Percentiles rank a stretch among this genome's conserved stretches.
Evolutionary conservation across 2,113 vertebrate species (phyloP).

Genomic region (Apodemus speciosus): DNA sequence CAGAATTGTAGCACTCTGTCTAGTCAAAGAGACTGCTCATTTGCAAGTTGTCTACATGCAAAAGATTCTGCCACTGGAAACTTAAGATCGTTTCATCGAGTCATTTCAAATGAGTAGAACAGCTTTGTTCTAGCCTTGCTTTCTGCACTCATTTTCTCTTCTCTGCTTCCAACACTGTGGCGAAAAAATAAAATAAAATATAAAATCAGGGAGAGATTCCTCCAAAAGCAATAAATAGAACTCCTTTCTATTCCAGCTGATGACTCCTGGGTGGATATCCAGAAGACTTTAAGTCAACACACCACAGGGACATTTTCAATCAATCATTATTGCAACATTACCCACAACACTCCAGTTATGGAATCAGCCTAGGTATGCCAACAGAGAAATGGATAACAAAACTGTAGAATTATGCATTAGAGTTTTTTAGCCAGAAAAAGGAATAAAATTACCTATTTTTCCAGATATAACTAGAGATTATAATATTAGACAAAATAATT

Average conservation of each 20-base stretch:
- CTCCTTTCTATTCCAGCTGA: not conserved
- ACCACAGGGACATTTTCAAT: not conserved
- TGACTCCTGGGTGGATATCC: not conserved
- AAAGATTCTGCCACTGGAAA: constrained; percentile 69
- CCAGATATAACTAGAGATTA: not conserved
- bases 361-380: not conserved
- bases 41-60: constrained; percentile 79
- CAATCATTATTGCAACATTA: not conserved
- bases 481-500: not conserved
- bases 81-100: constrained; percentile 62
- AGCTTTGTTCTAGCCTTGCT: constrained; percentile 50
- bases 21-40: constrained; percentile 77
- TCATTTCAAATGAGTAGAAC: constrained; percentile 60
- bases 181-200: not conserved
- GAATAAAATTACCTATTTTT: not conserved
- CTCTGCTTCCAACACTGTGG: not conserved
- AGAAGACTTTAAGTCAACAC: not conserved
- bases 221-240: not conserved
- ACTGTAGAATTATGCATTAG: not conserved
- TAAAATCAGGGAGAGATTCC: not conserved
- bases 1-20: constrained; percentile 69
- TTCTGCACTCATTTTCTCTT: not conserved
- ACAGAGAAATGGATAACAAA: not conserved
- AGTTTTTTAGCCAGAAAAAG: not conserved
- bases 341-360: not conserved